Percentiles rank a stretch among this genome's conserved stretches.
Conservation (phyloP, 2,888 invertebrate genomes). For the Diadegma fenestrale region DNA sequence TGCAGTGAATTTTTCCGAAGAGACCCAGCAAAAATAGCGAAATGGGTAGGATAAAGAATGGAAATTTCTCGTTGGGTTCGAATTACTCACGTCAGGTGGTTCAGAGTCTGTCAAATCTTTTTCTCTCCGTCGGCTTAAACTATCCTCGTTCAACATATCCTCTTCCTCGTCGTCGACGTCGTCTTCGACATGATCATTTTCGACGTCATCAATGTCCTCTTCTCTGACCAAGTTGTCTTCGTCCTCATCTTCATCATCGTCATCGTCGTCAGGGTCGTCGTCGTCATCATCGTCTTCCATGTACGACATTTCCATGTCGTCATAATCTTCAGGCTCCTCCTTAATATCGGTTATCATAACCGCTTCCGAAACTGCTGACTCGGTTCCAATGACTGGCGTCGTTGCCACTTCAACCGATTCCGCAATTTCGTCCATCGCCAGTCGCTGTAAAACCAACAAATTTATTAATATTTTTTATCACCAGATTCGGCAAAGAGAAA, state of each 20-base stretch:
- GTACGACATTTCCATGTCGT: slow-evolving; percentile 80
- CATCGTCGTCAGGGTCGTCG: slow-evolving; percentile 77
- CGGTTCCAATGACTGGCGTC: slow-evolving; percentile 67
- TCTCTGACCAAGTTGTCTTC: slow-evolving; percentile 76
- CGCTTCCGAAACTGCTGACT: slow-evolving; percentile 69
- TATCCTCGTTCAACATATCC: slow-evolving; percentile 71
- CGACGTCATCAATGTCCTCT: slow-evolving; percentile 76
- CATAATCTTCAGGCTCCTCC: slow-evolving; percentile 81
- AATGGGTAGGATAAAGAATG: not conserved
- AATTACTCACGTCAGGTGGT: slow-evolving; percentile 78
- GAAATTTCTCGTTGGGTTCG: not conserved
- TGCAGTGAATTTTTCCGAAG: too few species aligned
- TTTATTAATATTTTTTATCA: too few species aligned
- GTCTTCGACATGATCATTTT: slow-evolving; percentile 71
- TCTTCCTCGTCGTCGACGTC: slow-evolving; percentile 74
- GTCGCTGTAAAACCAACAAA: slow-evolving; percentile 66
- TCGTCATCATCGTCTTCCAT: slow-evolving; percentile 77
- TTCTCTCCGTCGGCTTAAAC: slow-evolving; percentile 60
- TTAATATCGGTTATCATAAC: slow-evolving; percentile 79
- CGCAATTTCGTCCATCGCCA: slow-evolving; percentile 70
- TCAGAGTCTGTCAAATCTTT: slow-evolving; percentile 73
- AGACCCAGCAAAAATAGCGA: not conserved
- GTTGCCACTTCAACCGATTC: slow-evolving; percentile 70
- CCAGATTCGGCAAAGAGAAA: not conserved
- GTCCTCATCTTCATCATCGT: slow-evolving; percentile 77